Conservation (phyloP, 53 echinoderm and acorn worm genomes). For the Patiria pectinifera region DNA sequence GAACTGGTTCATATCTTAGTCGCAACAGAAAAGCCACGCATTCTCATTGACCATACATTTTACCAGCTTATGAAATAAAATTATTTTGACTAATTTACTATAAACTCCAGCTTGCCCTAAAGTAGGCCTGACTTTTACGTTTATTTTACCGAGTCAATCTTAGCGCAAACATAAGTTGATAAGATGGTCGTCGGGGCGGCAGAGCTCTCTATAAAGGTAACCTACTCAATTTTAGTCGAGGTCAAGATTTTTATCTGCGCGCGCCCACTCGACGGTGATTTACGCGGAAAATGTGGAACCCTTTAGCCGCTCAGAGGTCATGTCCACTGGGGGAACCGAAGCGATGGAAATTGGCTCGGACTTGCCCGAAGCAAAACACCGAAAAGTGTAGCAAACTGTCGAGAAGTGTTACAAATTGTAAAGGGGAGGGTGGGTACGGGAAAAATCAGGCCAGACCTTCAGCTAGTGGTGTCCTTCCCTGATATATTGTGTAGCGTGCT, state of each 20-base stretch:
- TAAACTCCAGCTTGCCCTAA: no score
- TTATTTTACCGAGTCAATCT: neutral
- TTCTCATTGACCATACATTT: no score
- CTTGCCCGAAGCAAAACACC: neutral
- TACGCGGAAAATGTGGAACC: conserved; percentile 32
- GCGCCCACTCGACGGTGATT: conserved; percentile 15
- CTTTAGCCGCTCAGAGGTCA: conserved; percentile 15
- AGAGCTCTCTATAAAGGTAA: neutral
- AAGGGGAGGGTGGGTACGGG: neutral
- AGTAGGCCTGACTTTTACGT: no score
- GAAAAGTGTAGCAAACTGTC: neutral
- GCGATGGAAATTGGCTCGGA: conserved; percentile 29
- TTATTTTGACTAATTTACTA: no score
- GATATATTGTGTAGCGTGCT: neutral
- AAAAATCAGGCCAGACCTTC: neutral
- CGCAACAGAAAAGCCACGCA: no score
- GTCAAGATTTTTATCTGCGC: conserved; percentile 11
- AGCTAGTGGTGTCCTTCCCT: neutral
- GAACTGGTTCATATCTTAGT: no score
- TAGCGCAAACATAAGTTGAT: neutral
- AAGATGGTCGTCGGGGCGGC: conserved; percentile 8
- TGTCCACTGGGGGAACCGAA: neutral
- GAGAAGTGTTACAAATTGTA: conserved; percentile 6
- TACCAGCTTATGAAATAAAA: no score
- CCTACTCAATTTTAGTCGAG: conserved; percentile 4